Percentiles rank a stretch among this genome's conserved stretches.
Evolutionary conservation across 2,888 invertebrate genomes (phyloP).

Genomic region (Phymatocera aterrima): DNA sequence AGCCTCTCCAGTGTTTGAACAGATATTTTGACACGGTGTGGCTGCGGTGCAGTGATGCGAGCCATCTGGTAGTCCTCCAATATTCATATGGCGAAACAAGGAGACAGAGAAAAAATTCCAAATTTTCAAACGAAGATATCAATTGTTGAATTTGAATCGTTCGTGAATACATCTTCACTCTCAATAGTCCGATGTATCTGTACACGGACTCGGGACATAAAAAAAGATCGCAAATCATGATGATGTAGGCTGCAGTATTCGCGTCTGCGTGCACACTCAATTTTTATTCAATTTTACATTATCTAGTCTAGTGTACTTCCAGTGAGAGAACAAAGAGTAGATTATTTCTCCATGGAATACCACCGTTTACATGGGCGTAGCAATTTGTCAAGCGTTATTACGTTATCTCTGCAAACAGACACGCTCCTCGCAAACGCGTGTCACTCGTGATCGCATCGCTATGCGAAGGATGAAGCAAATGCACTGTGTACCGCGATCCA

Average conservation of each 20-base stretch:
- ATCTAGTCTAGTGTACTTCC: neutral
- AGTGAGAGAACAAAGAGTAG: neutral
- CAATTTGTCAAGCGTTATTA: neutral
- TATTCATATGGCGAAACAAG: neutral
- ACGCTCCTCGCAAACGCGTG: constrained; percentile 1
- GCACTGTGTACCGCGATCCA: neutral
- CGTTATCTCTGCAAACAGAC: constrained; percentile 36
- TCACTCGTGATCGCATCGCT: neutral
- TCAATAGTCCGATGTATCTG: too few species aligned
- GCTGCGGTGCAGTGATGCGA: neutral
- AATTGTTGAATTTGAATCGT: too few species aligned
- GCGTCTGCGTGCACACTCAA: neutral
- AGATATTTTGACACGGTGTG: constrained; percentile 25
- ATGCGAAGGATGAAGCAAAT: neutral
- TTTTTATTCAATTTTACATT: neutral
- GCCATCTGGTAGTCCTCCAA: constrained; percentile 10
- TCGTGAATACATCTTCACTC: too few species aligned
- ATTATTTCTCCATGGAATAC: constrained; percentile 21
- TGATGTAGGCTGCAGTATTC: too few species aligned
- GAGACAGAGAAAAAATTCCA: neutral
- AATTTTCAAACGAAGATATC: neutral
- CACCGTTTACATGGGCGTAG: neutral
- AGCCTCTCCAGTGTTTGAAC: constrained; percentile 25
- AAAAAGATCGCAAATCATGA: too few species aligned
- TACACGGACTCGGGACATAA: too few species aligned